Evolutionary conservation across 2,888 invertebrate genomes (phyloP), one percentile per base, ranked within the genome.

Genomic region (Agapostemon virescens): DNA sequence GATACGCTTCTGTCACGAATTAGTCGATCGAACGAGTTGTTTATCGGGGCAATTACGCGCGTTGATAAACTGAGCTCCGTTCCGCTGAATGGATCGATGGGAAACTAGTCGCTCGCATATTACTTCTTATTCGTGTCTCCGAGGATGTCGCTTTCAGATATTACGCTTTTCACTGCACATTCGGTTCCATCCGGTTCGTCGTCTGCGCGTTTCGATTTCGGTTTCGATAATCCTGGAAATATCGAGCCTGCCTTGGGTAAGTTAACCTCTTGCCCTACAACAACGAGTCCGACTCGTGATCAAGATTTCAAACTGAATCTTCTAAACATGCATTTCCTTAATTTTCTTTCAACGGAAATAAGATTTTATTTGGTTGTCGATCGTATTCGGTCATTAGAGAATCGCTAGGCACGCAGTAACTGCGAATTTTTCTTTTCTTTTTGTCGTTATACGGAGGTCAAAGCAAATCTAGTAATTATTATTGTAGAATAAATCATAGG

Each of bases 21-120:
- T 74, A 66, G 71, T 71, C 64, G 6, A 40, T 33, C 67, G 70
- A 15, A 17, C 38, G 69, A 33, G 68, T 74, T 70, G 61, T 78
- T 81, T 78, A 71, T 81, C 74, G 66, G 40, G 23, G 38, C 72
- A 79, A 79, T 79, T 77, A 71, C 40, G 55, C 38, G 20, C 15
- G 49, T 17, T 69, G 71, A 77, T 70, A 82, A 76, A 80, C 71
- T 40, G 55, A 42, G 38, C 15, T 13, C 63, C 15, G 38, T 17
- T 23, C 33, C 30, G 20, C 15, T 55, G 15, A 77, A 74, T 42
- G 61, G 71, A 63, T 63, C 36, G 58, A 7, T 40, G 42, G 40
- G 33, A 23, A 64, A 40, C 58, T 61, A 33, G 69, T 63, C 36
- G 69, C 64, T 30, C 36, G 70, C 45, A 68, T 77, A 58, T 71